These are phyloP conservation scores for Argynnis bischoffii DNA, from an alignment of 2,888 invertebrate genomes.

Conservation along the genomic window DNA sequence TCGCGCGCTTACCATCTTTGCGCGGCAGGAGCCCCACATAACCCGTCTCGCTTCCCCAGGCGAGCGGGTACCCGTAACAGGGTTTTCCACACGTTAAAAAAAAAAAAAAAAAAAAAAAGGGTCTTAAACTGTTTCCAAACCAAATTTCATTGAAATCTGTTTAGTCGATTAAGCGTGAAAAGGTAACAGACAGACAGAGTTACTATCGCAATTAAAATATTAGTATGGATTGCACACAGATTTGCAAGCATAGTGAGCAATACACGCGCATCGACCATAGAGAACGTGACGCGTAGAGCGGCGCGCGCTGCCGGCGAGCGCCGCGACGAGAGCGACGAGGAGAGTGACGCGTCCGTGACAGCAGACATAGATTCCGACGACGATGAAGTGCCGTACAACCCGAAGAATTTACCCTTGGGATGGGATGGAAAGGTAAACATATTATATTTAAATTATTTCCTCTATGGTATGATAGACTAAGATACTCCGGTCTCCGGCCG, in stretches of 20 bases:
- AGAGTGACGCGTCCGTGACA: slow-evolving; percentile 89
- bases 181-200: too few relatives aligned
- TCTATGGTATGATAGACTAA: neutral
- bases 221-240: slow-evolving; percentile 55
- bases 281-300: slow-evolving; percentile 99
- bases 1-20: too few relatives aligned
- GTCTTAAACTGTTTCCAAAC: too few relatives aligned
- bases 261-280: slow-evolving; percentile 95
- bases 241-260: slow-evolving; percentile 92
- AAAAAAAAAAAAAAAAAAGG: too few relatives aligned
- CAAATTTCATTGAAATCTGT: too few relatives aligned
- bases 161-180: too few relatives aligned
- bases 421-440: slow-evolving; percentile 96
- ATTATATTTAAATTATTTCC: neutral
- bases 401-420: slow-evolving; percentile 98
- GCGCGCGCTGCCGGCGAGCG: slow-evolving; percentile 96
- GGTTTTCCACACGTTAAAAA: too few relatives aligned
- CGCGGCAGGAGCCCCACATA: too few relatives aligned
- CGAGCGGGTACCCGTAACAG: too few relatives aligned
- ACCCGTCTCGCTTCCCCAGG: too few relatives aligned
- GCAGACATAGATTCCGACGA: slow-evolving; percentile 95
- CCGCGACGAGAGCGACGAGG: slow-evolving; percentile 95
- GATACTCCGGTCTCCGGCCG: too few relatives aligned
- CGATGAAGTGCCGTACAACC: slow-evolving; percentile 98
- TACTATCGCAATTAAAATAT: neutral